Conservation (phyloP, 2,113 vertebrate genomes). For the Sinosuthora webbiana region DNA sequence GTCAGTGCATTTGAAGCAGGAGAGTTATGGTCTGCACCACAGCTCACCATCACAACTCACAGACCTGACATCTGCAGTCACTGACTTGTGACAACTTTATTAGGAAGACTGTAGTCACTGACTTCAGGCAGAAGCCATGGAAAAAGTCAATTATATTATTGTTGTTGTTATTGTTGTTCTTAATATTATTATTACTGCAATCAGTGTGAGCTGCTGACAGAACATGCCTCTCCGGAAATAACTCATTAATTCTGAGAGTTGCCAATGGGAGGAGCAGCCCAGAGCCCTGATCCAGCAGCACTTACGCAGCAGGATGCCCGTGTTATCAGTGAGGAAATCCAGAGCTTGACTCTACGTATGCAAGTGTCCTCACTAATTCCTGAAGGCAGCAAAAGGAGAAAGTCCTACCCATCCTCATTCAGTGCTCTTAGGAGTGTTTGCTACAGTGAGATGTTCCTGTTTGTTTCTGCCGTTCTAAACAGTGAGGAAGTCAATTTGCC, state of each 20-base stretch:
- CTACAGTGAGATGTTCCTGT: background rate
- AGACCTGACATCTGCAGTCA: background rate
- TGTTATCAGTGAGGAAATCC: conserved; percentile 70
- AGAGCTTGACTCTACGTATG: background rate
- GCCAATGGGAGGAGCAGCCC: conserved; percentile 19
- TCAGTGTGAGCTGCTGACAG: background rate
- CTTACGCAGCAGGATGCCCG: conserved; percentile 65
- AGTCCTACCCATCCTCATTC: background rate
- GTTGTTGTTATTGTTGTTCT: background rate
- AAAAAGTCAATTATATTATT: background rate
- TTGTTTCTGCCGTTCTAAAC: background rate
- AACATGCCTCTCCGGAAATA: background rate
- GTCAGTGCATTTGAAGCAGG: background rate
- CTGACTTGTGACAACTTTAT: background rate
- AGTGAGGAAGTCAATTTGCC: background rate
- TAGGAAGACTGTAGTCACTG: background rate
- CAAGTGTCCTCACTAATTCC: conserved; percentile 49
- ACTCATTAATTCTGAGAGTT: conserved; percentile 19
- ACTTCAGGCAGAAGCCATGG: background rate
- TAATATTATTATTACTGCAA: background rate
- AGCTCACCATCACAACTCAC: background rate
- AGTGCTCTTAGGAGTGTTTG: background rate
- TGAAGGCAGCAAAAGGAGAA: conserved; percentile 48
- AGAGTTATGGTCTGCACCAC: background rate
- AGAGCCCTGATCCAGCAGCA: background rate